These are phyloP conservation scores for Aplodontia rufa DNA, from an alignment of 2,113 vertebrate genomes.

Conservation along the genomic window DNA sequence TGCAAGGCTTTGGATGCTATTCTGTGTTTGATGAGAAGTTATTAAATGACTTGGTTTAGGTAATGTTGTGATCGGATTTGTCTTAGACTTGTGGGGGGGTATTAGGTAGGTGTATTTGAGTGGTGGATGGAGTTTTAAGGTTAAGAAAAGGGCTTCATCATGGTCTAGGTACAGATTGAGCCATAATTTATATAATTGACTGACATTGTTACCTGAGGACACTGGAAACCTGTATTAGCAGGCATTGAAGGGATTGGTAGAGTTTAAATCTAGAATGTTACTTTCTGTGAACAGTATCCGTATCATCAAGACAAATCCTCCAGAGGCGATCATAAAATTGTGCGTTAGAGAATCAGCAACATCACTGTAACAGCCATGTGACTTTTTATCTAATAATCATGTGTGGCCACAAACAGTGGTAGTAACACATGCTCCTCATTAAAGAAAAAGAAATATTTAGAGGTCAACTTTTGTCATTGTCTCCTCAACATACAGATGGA, in stretches of 20 bases:
- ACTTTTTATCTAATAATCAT: slow-evolving; percentile 35
- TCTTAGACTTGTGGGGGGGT: not conserved
- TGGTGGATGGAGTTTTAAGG: not conserved
- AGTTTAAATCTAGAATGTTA: not conserved
- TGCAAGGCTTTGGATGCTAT: not conserved
- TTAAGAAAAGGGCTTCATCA: not conserved
- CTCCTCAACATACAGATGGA: slow-evolving; percentile 57
- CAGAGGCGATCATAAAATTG: not conserved
- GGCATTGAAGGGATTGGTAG: not conserved
- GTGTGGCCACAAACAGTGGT: slow-evolving; percentile 30
- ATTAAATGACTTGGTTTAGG: not conserved
- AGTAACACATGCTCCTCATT: slow-evolving; percentile 25
- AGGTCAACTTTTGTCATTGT: slow-evolving; percentile 61
- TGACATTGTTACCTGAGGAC: not conserved
- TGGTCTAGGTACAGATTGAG: not conserved
- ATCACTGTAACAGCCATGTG: not conserved
- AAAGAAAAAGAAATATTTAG: slow-evolving; percentile 49
- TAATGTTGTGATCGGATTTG: not conserved
- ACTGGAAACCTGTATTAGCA: not conserved
- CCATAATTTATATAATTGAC: not conserved
- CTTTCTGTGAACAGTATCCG: not conserved
- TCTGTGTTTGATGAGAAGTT: not conserved
- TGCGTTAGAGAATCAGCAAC: not conserved
- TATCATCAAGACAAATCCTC: not conserved
- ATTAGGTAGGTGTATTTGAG: not conserved